Evolutionary conservation across 2,888 invertebrate species (phyloP).

Genomic region (Eupithecia centaureata): DNA sequence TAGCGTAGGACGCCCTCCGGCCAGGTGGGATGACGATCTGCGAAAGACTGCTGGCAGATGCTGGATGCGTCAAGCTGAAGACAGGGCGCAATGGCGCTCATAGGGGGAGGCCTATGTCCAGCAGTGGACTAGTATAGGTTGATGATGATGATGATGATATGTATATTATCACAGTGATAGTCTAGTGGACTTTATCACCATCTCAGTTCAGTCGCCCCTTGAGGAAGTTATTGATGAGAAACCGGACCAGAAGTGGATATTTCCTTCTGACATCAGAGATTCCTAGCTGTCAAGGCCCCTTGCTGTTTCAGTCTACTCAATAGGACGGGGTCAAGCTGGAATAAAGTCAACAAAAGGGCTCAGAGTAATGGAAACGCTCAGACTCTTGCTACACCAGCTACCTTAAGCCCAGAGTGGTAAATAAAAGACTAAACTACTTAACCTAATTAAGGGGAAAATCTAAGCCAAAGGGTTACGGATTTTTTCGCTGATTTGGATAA

Average conservation of each 20-base stretch:
- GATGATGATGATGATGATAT: too few species aligned
- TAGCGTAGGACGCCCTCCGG: too few species aligned
- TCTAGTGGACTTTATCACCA: too few species aligned
- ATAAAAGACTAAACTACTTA: slow-evolving; percentile 71
- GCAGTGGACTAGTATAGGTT: too few species aligned
- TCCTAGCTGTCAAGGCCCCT: neutral
- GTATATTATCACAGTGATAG: too few species aligned
- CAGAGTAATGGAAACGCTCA: slow-evolving; percentile 11
- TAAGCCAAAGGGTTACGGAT: slow-evolving; percentile 40
- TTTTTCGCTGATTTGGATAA: slow-evolving; percentile 38
- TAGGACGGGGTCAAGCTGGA: neutral
- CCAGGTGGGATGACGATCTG: too few species aligned
- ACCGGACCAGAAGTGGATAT: neutral
- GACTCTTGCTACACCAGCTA: slow-evolving; percentile 5
- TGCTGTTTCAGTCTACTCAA: neutral
- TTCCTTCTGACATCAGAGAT: neutral
- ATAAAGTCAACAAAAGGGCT: neutral
- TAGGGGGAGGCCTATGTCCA: too few species aligned
- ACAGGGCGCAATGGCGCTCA: too few species aligned
- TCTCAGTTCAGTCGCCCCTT: too few species aligned
- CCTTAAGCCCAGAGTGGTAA: slow-evolving; percentile 60
- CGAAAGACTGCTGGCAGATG: too few species aligned
- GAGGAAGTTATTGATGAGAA: neutral
- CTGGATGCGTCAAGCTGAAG: too few species aligned
- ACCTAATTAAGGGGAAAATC: slow-evolving; percentile 71